Percentiles rank a stretch among this genome's conserved stretches.
These are phyloP conservation scores for Cladorhizidae sp. DNA, from an alignment of 37 sponge, comb jelly and placozoan genomes.

Conservation along the genomic window DNA sequence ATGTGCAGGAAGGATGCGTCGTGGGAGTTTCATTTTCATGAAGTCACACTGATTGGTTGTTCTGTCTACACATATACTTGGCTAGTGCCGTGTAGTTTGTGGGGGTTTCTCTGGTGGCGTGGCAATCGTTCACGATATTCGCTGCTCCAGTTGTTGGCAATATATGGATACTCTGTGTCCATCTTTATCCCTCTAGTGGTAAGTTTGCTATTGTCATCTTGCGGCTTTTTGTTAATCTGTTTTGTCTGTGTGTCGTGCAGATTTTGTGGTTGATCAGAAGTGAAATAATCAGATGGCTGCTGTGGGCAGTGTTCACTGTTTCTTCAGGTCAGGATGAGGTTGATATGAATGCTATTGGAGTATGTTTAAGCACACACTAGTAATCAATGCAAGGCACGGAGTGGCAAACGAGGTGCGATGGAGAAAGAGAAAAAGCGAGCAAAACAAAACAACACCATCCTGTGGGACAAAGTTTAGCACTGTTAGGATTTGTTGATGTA, in stretches of 20 bases:
- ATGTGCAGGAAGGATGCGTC: neutral
- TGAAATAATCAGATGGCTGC: conserved; percentile 33
- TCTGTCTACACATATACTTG: conserved; percentile 56
- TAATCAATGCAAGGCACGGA: too few species aligned
- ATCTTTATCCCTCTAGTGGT: conserved; percentile 62
- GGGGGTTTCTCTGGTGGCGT: conserved; percentile 56
- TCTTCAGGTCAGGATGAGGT: conserved; percentile 28
- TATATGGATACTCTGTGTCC: conserved; percentile 68
- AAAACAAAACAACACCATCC: too few species aligned
- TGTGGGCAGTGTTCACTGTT: conserved; percentile 22
- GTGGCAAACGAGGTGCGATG: too few species aligned
- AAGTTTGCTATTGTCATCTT: neutral
- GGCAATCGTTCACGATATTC: conserved; percentile 26
- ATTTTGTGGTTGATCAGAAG: conserved; percentile 40
- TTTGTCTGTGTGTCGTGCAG: too few species aligned
- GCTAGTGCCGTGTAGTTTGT: conserved; percentile 51
- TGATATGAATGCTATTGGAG: too few species aligned
- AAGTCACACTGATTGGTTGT: conserved; percentile 49
- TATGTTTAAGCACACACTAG: too few species aligned
- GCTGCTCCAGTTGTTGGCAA: conserved; percentile 41
- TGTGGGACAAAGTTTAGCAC: too few species aligned
- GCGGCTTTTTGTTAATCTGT: too few species aligned
- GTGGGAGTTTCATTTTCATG: conserved; percentile 72
- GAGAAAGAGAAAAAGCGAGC: too few species aligned
- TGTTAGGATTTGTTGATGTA: too few species aligned